These are phyloP conservation scores for Amphilophus citrinellus DNA, from an alignment of 2,113 vertebrate genomes.

Conservation along the genomic window DNA sequence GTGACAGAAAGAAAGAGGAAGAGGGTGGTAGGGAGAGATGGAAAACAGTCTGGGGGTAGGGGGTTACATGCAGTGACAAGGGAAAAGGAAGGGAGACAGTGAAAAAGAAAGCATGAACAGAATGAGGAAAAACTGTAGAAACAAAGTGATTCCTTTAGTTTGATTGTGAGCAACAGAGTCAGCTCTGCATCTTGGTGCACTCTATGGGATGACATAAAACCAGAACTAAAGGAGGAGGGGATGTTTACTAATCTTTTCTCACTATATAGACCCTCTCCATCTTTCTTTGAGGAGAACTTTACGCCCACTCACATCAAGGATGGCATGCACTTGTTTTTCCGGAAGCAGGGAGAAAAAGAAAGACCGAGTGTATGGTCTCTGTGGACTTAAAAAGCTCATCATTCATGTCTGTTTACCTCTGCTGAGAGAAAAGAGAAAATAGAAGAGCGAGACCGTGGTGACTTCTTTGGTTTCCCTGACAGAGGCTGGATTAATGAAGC, in stretches of 20 bases:
- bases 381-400: slow-evolving; percentile 72
- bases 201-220: slow-evolving; percentile 30
- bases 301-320: slow-evolving; percentile 62
- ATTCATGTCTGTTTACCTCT: slow-evolving; percentile 77
- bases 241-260: slow-evolving; percentile 64
- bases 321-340: slow-evolving; percentile 60
- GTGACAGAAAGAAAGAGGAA: slow-evolving; percentile 45
- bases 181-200: slow-evolving; percentile 1
- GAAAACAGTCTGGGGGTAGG: slow-evolving; percentile 17
- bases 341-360: slow-evolving; percentile 40
- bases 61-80: slow-evolving; percentile 20
- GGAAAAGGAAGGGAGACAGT: slow-evolving; percentile 9
- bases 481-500: slow-evolving; percentile 77
- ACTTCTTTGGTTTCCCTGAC: slow-evolving; percentile 70
- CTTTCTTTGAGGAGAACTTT: slow-evolving; percentile 58
- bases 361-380: slow-evolving; percentile 45
- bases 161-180: slow-evolving; percentile 2
- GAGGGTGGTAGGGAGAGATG: slow-evolving; percentile 17
- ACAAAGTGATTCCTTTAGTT: slow-evolving; percentile 33
- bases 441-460: slow-evolving; percentile 51
- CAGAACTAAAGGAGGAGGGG: slow-evolving; percentile 33
- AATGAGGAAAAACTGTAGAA: slow-evolving; percentile 6
- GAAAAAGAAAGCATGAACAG: slow-evolving; percentile 16
- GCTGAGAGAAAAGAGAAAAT: slow-evolving; percentile 48
- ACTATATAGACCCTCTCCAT: slow-evolving; percentile 55